Conservation (phyloP, 2,888 invertebrate species). For the Trilocha varians region DNA sequence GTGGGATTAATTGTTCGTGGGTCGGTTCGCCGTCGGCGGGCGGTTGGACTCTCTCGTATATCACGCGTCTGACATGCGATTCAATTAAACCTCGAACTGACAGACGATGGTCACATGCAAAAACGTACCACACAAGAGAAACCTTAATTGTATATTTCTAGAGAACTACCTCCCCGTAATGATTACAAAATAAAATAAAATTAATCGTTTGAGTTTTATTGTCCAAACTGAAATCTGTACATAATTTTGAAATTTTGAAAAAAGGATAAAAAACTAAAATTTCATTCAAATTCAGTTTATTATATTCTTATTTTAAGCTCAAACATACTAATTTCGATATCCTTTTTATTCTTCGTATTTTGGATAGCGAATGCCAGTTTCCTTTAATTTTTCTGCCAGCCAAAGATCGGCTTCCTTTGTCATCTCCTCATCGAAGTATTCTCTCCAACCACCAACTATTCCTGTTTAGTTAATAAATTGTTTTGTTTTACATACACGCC, state of each 20-base stretch:
- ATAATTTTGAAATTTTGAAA: too few species aligned
- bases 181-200: too few species aligned
- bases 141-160: conserved; percentile 10
- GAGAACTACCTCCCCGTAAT: too few species aligned
- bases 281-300: too few species aligned
- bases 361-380: conserved; percentile 70
- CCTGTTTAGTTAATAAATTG: conserved; percentile 18
- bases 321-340: too few species aligned
- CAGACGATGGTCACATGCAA: conserved; percentile 26
- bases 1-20: conserved; percentile 49
- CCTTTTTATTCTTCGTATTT: too few species aligned
- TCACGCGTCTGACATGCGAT: conserved; percentile 48
- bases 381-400: conserved; percentile 73
- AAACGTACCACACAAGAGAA: conserved; percentile 11
- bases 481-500: too few species aligned
- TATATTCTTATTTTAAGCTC: too few species aligned
- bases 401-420: conserved; percentile 74
- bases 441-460: conserved; percentile 63
- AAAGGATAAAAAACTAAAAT: too few species aligned
- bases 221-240: too few species aligned
- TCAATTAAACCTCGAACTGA: conserved; percentile 57
- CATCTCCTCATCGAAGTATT: conserved; percentile 76
- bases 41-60: conserved; percentile 40
- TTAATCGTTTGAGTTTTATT: too few species aligned
- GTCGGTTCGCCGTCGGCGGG: conserved; percentile 35